A percentile compares a stretch with the other conserved stretches of the same genome.
Evolutionary conservation across 2,113 vertebrate species (phyloP).

Genomic region (Danio rerio): GRCz12tu NC_133191.1:34434501-34435000

Average conservation of each 20-base stretch:
- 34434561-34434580: neutral
- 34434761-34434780: neutral
- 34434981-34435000: neutral
- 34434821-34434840: conserved; percentile 7
- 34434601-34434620: neutral
- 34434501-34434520: neutral
- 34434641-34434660: neutral
- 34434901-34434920: conserved; percentile 28
- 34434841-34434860: conserved; percentile 12
- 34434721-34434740: conserved; percentile 27
- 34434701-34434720: conserved; percentile 45
- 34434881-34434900: conserved; percentile 49
- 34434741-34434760: neutral
- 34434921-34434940: neutral
- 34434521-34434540: conserved; percentile 7
- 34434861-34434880: conserved; percentile 13
- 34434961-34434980: neutral
- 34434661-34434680: conserved; percentile 26
- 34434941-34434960: neutral
- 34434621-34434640: conserved; percentile 16
- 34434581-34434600: neutral
- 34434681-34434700: conserved; percentile 30
- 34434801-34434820: neutral
- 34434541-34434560: neutral
- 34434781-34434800: conserved; percentile 7